Conservation (phyloP, 2,113 vertebrate genomes). For the Corvus hawaiiensis region DNA sequence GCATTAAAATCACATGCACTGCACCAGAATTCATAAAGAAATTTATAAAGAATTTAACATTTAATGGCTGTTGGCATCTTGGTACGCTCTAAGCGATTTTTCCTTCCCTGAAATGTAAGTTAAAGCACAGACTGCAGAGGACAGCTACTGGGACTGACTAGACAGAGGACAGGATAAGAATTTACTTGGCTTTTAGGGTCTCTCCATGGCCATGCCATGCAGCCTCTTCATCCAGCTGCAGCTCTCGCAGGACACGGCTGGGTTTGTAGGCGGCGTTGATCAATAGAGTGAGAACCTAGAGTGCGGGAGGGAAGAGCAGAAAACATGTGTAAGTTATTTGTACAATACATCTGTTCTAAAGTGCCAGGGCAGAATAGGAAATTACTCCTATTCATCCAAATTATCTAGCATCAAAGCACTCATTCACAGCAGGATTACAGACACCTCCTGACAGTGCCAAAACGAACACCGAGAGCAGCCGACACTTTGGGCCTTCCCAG, state of each 20-base stretch:
- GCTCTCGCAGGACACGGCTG: conserved; percentile 92
- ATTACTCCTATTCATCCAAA: conserved; percentile 40
- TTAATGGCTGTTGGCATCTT: not conserved
- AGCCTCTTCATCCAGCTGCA: conserved; percentile 93
- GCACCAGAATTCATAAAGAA: not conserved
- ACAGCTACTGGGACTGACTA: not conserved
- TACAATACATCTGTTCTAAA: not conserved
- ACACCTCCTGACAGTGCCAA: not conserved
- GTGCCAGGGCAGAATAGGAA: not conserved
- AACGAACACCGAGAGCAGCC: not conserved
- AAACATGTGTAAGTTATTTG: not conserved
- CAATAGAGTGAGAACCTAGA: conserved; percentile 89
- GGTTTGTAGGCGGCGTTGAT: conserved; percentile 98
- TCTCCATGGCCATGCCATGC: conserved; percentile 93
- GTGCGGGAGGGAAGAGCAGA: not conserved
- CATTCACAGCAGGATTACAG: conserved; percentile 12
- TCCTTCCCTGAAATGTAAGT: not conserved
- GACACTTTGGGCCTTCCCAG: not conserved
- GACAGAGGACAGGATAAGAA: not conserved
- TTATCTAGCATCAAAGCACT: conserved; percentile 39
- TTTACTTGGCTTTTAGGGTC: conserved; percentile 98
- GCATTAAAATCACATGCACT: not conserved
- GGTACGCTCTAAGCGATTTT: not conserved
- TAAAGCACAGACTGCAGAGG: not conserved
- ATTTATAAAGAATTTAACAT: not conserved